Evolutionary conservation across 2,113 vertebrate species (phyloP).

Genomic region (Channa argus): DNA sequence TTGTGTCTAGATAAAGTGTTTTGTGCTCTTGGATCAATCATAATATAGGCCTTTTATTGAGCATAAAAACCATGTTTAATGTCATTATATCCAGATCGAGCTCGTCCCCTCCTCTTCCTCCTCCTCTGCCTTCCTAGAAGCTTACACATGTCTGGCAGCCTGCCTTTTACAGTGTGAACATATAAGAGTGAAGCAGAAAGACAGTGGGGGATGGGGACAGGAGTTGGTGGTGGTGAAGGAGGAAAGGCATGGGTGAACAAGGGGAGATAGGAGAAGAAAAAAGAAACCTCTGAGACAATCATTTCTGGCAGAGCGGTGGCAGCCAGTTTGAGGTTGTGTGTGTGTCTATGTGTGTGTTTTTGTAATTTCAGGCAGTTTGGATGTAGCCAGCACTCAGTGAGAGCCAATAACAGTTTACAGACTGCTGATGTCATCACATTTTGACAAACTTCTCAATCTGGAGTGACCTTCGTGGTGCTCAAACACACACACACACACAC

Average conservation of each 20-base stretch:
- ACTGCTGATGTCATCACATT: slow-evolving; percentile 96
- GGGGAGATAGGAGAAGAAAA: slow-evolving; percentile 45
- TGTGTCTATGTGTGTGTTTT: slow-evolving; percentile 69
- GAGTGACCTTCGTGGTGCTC: slow-evolving; percentile 91
- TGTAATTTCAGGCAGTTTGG: slow-evolving; percentile 93
- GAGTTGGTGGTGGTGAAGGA: slow-evolving; percentile 30
- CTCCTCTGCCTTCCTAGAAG: slow-evolving; percentile 23
- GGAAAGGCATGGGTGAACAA: slow-evolving; percentile 54
- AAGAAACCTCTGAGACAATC: slow-evolving; percentile 92
- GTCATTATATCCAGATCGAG: slow-evolving; percentile 93
- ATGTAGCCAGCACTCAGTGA: slow-evolving; percentile 80
- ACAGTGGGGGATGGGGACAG: slow-evolving; percentile 51
- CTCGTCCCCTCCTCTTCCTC: background rate
- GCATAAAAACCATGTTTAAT: slow-evolving; percentile 98
- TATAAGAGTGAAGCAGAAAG: slow-evolving; percentile 25
- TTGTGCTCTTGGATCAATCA: slow-evolving; percentile 93
- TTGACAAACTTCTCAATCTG: slow-evolving; percentile 97
- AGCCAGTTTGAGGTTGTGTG: slow-evolving; percentile 68
- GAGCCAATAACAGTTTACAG: slow-evolving; percentile 92
- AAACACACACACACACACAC: slow-evolving; percentile 30
- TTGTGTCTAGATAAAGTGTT: slow-evolving; percentile 94
- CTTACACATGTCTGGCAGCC: slow-evolving; percentile 48
- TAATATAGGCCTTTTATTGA: slow-evolving; percentile 93
- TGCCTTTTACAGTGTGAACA: slow-evolving; percentile 30
- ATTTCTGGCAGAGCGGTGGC: slow-evolving; percentile 88